Evolutionary conservation across 2,888 invertebrate genomes (phyloP).

Genomic region (Fragum fragum): DNA sequence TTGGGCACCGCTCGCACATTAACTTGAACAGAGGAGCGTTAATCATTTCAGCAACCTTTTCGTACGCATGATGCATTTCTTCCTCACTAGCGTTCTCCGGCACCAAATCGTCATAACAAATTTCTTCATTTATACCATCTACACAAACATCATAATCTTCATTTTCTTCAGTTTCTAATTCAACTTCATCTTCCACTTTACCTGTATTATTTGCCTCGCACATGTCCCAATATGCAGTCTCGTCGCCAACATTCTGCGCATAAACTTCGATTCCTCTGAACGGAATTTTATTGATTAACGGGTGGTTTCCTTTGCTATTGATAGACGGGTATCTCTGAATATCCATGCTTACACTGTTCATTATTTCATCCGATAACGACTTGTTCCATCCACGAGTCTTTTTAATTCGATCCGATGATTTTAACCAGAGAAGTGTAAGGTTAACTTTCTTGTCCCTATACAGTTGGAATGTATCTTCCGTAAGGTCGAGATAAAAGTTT

Average conservation of each 20-base stretch:
- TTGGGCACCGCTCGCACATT: not conserved
- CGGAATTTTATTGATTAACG: conserved; percentile 53
- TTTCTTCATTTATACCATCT: not conserved
- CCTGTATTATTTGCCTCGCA: conserved; percentile 44
- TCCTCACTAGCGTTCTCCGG: not conserved
- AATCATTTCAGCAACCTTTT: not conserved
- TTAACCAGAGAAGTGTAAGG: conserved; percentile 54
- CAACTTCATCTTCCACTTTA: conserved; percentile 28
- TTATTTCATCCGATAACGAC: conserved; percentile 43
- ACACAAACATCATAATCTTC: not conserved
- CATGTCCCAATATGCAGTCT: conserved; percentile 50
- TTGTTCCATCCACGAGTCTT: conserved; percentile 32
- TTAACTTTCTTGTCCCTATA: conserved; percentile 44
- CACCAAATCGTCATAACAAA: not conserved
- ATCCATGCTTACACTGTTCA: conserved; percentile 53
- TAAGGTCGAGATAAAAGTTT: conserved; percentile 52
- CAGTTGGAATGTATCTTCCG: conserved; percentile 56
- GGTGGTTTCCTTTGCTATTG: conserved; percentile 47
- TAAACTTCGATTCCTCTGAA: conserved; percentile 51
- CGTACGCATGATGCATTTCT: not conserved
- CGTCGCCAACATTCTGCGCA: conserved; percentile 31
- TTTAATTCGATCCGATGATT: conserved; percentile 40
- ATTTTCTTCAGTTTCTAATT: conserved; percentile 35
- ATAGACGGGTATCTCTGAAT: conserved; percentile 49
- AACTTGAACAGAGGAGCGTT: not conserved